A percentile compares a stretch with the other conserved stretches of the same genome.
phyloP scores from a whole-genome alignment of 2,113 vertebrate species.

The Puma concolor region DNA sequence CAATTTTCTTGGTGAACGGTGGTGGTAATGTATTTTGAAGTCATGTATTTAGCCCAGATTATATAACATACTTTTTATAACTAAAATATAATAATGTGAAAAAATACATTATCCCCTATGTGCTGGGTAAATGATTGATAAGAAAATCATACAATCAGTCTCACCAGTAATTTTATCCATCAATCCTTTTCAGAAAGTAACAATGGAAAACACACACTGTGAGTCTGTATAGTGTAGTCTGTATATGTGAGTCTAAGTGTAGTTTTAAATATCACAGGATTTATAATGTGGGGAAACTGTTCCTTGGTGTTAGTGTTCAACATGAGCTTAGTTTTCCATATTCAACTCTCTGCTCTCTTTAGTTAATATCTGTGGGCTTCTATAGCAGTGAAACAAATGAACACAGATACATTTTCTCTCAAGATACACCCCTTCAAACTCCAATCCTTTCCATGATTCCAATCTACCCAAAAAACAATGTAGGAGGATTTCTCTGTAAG shows the following conservation, averaged over 20 bases:
- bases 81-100: constrained; percentile 74
- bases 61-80: constrained; percentile 52
- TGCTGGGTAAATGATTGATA: constrained; percentile 50
- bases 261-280: background rate
- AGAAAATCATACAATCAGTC: constrained; percentile 52
- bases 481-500: background rate
- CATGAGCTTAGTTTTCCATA: background rate
- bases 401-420: background rate
- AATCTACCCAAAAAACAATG: background rate
- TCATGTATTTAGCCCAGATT: constrained; percentile 76
- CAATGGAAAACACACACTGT: constrained; percentile 5
- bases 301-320: background rate
- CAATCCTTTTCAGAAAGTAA: background rate
- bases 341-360: constrained; percentile 41
- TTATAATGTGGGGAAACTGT: background rate
- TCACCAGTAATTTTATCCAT: constrained; percentile 54
- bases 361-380: constrained; percentile 25
- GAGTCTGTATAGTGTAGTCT: background rate
- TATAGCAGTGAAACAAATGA: constrained; percentile 21
- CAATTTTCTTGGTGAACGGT: constrained; percentile 70
- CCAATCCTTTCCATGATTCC: background rate
- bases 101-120: constrained; percentile 70
- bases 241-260: constrained; percentile 9
- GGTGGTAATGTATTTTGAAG: constrained; percentile 66
- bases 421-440: background rate